Evolutionary conservation across 2,888 invertebrate genomes (phyloP).

Genomic region (Acrocyrtus sp.): DNA sequence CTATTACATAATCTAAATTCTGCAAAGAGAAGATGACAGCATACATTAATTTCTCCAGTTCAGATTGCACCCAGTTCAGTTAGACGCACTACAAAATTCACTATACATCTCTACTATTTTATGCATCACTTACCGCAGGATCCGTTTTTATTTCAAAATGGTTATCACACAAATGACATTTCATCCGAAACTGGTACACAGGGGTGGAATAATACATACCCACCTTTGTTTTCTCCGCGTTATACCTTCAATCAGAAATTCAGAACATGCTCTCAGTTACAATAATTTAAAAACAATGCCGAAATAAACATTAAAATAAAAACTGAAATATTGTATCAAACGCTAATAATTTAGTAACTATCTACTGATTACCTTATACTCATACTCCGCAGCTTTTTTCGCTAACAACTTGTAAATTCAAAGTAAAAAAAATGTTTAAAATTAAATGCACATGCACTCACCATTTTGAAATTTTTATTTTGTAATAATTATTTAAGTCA

Average conservation of each 20-base stretch:
- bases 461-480: too few relatives aligned
- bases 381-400: background rate
- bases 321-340: too few relatives aligned
- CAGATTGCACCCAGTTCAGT: too few relatives aligned
- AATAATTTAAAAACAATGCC: too few relatives aligned
- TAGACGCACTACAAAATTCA: too few relatives aligned
- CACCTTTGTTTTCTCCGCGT: conserved; percentile 89
- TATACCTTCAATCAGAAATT: conserved; percentile 75
- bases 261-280: background rate
- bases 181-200: conserved; percentile 98
- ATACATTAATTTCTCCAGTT: too few relatives aligned
- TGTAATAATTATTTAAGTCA: too few relatives aligned
- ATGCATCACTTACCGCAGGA: conserved; percentile 82
- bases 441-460: too few relatives aligned
- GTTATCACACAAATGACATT: conserved; percentile 97
- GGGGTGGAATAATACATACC: conserved; percentile 99
- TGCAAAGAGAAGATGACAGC: conserved; percentile 67
- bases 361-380: too few relatives aligned
- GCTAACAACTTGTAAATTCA: background rate
- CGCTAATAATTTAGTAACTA: too few relatives aligned
- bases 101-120: too few relatives aligned
- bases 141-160: conserved; percentile 98
- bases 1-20: conserved; percentile 96
- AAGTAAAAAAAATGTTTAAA: background rate
- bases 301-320: background rate